Base-by-base conservation (phyloP, 2,888 invertebrate species). In the Rapana venosa region DNA sequence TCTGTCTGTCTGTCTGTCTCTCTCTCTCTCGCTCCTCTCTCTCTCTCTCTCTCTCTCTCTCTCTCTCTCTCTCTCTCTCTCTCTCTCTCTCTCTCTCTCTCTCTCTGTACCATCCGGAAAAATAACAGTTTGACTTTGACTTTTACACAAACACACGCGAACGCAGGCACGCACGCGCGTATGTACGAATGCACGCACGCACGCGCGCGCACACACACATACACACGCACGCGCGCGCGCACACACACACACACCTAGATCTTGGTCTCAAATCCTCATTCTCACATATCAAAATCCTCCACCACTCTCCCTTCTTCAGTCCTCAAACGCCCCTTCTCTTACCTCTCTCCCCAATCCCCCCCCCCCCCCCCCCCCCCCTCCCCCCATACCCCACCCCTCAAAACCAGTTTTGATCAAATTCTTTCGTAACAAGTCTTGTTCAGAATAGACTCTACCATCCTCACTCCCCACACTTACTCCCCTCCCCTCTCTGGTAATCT, bases 1-100 rank as follows among this genome's bases (percentile, higher is more conserved):
- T 35, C 79, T 35, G 35, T 35, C 35, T 79, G 35, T 79, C 79
- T 79, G 35, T 79, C 79, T 79, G 35, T 79, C 79, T 79, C 35
- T 35, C 79, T 79, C 79, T 22, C 79, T 36, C 36, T 35, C 79
- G 35, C 79, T 79, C 79, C 35, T 35, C 79, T 79, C 32, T 22
- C 79, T 79, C 79, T 79, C 79, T 35, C 79, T 79, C 79, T 79
- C 79, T 79, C 79, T 79, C 79, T 79, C 79, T 79, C 35, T 79
- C n/a, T 36, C 22, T 79, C 0, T 30, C n/a, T 30, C n/a, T 77
- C 30, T 77, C 77, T 77, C 11, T 77, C 77, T 77, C 20, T 77
- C 77, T 77, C 77, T 77, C 77, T 77, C 77, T 77, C 77, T 77
- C 32, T 79, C 79, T 79, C 35, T 35, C 79, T 35, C 79, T 35